Conservation (phyloP, 2,797 vertebrate genomes). For the Danionella dracula region DNA sequence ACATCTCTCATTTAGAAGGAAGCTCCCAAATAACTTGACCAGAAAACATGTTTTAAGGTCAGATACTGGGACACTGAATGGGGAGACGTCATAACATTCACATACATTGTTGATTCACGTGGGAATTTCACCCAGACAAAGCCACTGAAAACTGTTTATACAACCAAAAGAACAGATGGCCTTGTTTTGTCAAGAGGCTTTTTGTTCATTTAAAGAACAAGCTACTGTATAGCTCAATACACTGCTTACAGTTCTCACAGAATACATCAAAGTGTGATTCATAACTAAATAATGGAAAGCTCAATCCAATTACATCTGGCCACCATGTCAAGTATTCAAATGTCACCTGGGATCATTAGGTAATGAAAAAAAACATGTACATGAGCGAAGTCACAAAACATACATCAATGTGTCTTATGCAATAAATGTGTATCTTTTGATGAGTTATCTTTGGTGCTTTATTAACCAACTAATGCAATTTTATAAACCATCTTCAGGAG, state of each 20-base stretch:
- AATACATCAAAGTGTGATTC: slow-evolving; percentile 2
- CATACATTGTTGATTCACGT: background rate
- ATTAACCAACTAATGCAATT: too few relatives aligned
- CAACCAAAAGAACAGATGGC: slow-evolving; percentile 19
- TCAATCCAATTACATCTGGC: background rate
- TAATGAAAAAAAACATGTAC: too few relatives aligned
- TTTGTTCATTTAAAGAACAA: background rate
- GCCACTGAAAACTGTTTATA: slow-evolving; percentile 13
- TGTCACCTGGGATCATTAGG: too few relatives aligned
- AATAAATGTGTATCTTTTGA: too few relatives aligned
- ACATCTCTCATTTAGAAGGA: too few relatives aligned
- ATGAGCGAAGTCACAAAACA: too few relatives aligned
- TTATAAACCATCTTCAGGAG: too few relatives aligned
- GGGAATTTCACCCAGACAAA: slow-evolving; percentile 16
- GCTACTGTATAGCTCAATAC: slow-evolving; percentile 5
- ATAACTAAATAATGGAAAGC: background rate
- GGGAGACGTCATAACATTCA: slow-evolving; percentile 16
- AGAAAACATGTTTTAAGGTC: background rate
- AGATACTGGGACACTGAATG: background rate
- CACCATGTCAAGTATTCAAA: too few relatives aligned
- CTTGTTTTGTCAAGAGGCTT: slow-evolving; percentile 14
- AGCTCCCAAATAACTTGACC: too few relatives aligned
- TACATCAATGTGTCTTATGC: too few relatives aligned
- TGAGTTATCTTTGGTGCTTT: too few relatives aligned
- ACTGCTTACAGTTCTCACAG: background rate